Base-by-base conservation (phyloP, 2,888 invertebrate genomes). In the Endomychus coccineus region DNA sequence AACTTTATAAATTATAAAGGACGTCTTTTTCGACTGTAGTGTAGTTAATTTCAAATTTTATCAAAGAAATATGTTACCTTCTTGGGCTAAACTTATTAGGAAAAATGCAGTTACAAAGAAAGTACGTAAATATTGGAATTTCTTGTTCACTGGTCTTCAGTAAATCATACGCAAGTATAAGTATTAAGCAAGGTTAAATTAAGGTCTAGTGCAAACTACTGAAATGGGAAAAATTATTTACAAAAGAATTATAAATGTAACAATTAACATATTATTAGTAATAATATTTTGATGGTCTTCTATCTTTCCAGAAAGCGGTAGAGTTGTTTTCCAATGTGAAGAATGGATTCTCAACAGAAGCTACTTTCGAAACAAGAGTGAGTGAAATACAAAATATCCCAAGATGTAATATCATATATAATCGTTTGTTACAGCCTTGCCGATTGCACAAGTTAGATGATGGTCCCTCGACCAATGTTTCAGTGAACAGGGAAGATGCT, bases 371-470 rank as follows among this genome's bases (percentile, higher is more conserved):
- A 62, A 73, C 75, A 6, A 70, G 74, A 69, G 74, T 74, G 50
- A 51, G 43, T 40, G 5, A 10, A 17, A 16, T 16, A 4, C 4
- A 9, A 22, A 35, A 31, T 14, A 7, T 28, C 9, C 16, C 36
- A 33, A 24, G 16, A 17, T 12, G 33, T 23, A 21, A n/a, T 51
- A 45, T 2, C 33, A n/a, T 6, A 29, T 17, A 5, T 7, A 30
- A 23, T n/a, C 14, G n/a, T 19, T 19, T 6, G 21, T 36, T 37
- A 25, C 27, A 95, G 84, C 89, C 91, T 11, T 97, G 73, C 64
- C 85, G 89, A 65, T 74, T 96, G 37, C 94, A 96, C 68, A 87
- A 82, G 60, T 70, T 98, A 54, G 92, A 95, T 10, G 71, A 75
- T 46, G 88, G 90, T 15, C 96, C 97, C 0, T 71, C 80, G 0